Evolutionary conservation across 2,113 vertebrate genomes (phyloP).

Genomic region (Galeopterus variegatus): DNA sequence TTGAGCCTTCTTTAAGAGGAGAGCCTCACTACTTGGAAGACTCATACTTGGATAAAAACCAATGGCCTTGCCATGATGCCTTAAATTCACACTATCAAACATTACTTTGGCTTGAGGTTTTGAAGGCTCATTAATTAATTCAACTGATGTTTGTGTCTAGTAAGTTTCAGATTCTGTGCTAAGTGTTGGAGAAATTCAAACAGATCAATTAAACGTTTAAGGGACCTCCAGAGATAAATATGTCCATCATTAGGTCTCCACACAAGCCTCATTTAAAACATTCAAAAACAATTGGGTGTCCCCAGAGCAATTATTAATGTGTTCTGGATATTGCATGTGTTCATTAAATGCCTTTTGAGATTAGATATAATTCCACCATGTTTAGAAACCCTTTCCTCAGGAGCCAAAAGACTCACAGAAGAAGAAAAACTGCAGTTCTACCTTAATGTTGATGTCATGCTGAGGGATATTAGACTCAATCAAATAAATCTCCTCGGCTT

Average conservation of each 20-base stretch:
- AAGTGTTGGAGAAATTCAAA: background rate
- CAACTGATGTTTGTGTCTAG: background rate
- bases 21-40: background rate
- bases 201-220: background rate
- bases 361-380: background rate
- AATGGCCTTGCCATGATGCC: background rate
- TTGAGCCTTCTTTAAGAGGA: constrained; percentile 5
- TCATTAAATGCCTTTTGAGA: background rate
- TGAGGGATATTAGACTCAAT: background rate
- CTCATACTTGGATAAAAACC: background rate
- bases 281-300: constrained; percentile 8
- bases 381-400: background rate
- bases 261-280: background rate
- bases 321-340: background rate
- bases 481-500: constrained; percentile 9
- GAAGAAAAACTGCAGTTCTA: background rate
- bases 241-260: background rate
- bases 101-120: constrained; percentile 12
- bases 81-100: background rate
- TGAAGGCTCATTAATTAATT: background rate
- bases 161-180: background rate
- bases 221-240: constrained; percentile 15
- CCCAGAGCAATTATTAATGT: background rate
- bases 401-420: background rate
- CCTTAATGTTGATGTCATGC: background rate